These are phyloP conservation scores for Gobius niger DNA, from an alignment of 2,113 vertebrate species.

Conservation along the genomic window DNA sequence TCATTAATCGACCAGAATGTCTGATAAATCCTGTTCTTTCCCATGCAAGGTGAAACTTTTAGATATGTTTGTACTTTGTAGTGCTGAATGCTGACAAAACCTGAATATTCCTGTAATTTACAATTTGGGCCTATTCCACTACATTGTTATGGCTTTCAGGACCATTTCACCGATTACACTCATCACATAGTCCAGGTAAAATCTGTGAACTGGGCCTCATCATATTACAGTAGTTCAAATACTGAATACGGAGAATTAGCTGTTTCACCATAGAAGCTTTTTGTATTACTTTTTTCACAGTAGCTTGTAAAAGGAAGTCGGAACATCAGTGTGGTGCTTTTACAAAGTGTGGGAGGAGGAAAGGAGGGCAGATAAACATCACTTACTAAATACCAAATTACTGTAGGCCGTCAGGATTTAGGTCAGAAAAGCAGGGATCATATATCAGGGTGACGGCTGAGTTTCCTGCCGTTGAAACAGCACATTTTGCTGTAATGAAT, in stretches of 20 bases:
- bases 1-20: too few relatives aligned
- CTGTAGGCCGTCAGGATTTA: conserved; percentile 49
- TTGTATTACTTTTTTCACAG: conserved; percentile 31
- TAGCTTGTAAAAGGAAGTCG: conserved; percentile 22
- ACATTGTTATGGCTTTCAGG: background rate
- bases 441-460: conserved; percentile 64
- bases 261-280: background rate
- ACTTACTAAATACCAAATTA: conserved; percentile 70
- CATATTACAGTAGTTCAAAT: conserved; percentile 9
- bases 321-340: conserved; percentile 32
- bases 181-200: conserved; percentile 11
- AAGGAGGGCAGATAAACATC: conserved; percentile 59
- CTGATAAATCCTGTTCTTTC: too few relatives aligned
- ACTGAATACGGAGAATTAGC: conserved; percentile 11
- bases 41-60: background rate
- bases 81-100: background rate
- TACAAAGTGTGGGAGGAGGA: conserved; percentile 19
- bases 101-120: background rate
- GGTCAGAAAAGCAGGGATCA: conserved; percentile 40
- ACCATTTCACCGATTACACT: background rate
- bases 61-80: background rate
- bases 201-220: conserved; percentile 16
- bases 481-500: conserved; percentile 54
- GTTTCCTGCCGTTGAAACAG: conserved; percentile 46
- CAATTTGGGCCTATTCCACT: background rate